Evolutionary conservation across 2,113 vertebrate genomes (phyloP), one percentile per base, ranked within the genome.

Genomic region (Oriolus oriolus): DNA sequence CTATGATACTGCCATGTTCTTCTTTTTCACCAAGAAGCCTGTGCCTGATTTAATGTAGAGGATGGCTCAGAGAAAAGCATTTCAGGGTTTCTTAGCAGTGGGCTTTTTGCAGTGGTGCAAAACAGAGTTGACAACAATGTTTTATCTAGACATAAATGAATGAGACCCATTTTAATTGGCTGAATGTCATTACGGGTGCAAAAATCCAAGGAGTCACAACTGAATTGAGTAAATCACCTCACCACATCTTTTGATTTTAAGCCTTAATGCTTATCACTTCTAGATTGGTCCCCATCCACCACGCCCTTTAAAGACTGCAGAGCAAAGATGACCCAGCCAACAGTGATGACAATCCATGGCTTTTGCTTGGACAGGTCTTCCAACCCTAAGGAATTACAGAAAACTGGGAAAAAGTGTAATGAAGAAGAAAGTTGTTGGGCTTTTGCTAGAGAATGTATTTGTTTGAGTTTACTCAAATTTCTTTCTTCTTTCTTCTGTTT

Each of bases 91-190:
- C 27, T 66, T 11, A 54, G 61, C 30, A 74, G 27, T 50, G 47
- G 26, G 4, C 9, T 68, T 79, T 87, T 39, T 64, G 20, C 63
- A 73, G 23, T 19, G 27, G 18, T n/a, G 35, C 63, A 61, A 57
- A 81, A 71, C 26, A 10, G 20, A 73, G 16, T 33, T 39, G n/a
- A 60, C 0, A 2, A 26, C 21, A 54, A 3, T 0, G 1, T 54
- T 83, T 63, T 50, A 35, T 59, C 52, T 37, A 49, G 31, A 88
- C 21, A 13, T 11, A n/a, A 86, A 52, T 7, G 8, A 17, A 17
- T 13, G 16, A 87, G 45, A 23, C 13, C 16, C 16, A 9, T 65
- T 80, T 93, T 41, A 65, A 52, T 65, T 60, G 33, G 7, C 30
- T 86, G 49, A 35, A 27, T 86, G 27, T 22, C 33, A 39, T 68